Base-by-base conservation (phyloP, 1,140 invertebrate genomes). In the Drosophila pruinosa region DNA sequence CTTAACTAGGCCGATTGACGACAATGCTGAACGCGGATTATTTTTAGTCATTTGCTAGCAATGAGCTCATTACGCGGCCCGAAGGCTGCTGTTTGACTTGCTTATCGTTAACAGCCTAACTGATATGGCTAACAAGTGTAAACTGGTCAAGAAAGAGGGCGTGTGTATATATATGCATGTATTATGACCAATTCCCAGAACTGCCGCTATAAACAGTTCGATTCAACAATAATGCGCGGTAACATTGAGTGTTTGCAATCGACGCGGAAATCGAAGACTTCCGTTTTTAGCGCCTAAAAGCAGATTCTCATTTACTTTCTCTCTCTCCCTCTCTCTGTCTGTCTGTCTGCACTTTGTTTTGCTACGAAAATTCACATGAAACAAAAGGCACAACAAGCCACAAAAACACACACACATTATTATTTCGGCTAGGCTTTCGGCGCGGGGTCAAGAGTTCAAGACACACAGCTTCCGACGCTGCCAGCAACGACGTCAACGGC, bases 381-480 rank as follows among this genome's bases (percentile, higher is more conserved):
- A 72, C 68, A 73, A 63, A 71, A 47, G 53, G 17, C 41, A 6
- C 43, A 57, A 54, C 31, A 67, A 68, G 57, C 26, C 15, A 31
- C 17, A 59, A 47, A 39, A 36, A 52, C 54, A 58, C 54, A 39
- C 5, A 76, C 58, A 53, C 74, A 82, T 34, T 59, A 57, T 61
- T 57, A 47, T 76, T 68, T 69, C 41, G 63, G 78, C 76, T 53
- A 52, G 64, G 53, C 52, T 70, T 47, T 53, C 36, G 24, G 63
- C 5, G 53, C 21, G 81, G 81, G 81, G 82, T 86, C 81, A 86
- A 86, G 78, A 86, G 81, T 86, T 86, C 82, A 88, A 77, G 77
- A 81, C 77, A 88, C 78, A 71, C 81, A 86, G 81, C 81, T 86
- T 86, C 81, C 81, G 81, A 80, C 67, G 76, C 59, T 76, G 50